These are phyloP conservation scores for Babylonia areolata DNA, from an alignment of 1,140 invertebrate genomes.

Conservation along the genomic window DNA sequence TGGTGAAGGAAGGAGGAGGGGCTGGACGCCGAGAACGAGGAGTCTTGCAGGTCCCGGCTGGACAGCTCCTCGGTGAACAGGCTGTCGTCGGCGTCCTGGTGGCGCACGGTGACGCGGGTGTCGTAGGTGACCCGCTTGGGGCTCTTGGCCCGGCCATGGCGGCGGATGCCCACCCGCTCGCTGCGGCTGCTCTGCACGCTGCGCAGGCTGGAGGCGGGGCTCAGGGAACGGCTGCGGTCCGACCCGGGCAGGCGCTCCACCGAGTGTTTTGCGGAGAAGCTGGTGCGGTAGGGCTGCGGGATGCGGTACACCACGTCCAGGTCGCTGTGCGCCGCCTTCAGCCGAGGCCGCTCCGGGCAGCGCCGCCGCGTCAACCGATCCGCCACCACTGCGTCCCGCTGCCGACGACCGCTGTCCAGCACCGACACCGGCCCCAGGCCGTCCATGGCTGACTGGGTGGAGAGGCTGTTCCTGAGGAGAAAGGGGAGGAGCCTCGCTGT, in stretches of 20 bases:
- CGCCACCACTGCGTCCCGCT: slow-evolving; percentile 36
- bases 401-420: slow-evolving; percentile 54
- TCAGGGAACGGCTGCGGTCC: slow-evolving; percentile 57
- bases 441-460: slow-evolving; percentile 50
- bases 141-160: slow-evolving; percentile 45
- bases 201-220: slow-evolving; percentile 51
- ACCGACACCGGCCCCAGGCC: slow-evolving; percentile 58
- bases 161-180: slow-evolving; percentile 17
- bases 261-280: slow-evolving; percentile 60
- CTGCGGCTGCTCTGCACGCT: slow-evolving; percentile 47
- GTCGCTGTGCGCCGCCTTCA: slow-evolving; percentile 39
- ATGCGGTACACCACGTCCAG: slow-evolving; percentile 58
- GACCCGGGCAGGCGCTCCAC: slow-evolving; percentile 48
- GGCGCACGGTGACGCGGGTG: slow-evolving; percentile 59
- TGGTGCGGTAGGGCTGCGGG: slow-evolving; percentile 64
- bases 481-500: no score
- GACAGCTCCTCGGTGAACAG: slow-evolving; percentile 54
- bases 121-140: slow-evolving; percentile 65
- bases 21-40: neutral
- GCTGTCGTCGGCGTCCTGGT: slow-evolving; percentile 62
- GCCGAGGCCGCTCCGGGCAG: slow-evolving; percentile 47
- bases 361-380: slow-evolving; percentile 57
- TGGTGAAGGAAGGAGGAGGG: neutral
- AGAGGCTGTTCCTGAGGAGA: neutral
- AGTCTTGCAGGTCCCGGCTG: slow-evolving; percentile 35